Percentiles rank a stretch among this genome's conserved stretches.
Evolutionary conservation across 2,797 vertebrate genomes (phyloP).

Genomic region (Choloepus didactylus): DNA sequence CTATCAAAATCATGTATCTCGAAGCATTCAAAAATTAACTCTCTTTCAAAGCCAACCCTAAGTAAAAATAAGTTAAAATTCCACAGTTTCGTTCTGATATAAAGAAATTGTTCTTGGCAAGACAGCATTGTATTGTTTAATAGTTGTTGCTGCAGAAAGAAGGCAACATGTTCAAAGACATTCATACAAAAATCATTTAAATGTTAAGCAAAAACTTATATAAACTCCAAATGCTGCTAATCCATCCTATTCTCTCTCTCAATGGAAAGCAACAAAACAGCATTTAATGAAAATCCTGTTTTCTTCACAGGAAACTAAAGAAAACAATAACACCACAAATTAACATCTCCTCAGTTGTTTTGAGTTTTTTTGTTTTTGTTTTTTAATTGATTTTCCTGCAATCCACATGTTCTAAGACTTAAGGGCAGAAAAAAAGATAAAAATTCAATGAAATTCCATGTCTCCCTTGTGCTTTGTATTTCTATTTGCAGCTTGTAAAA

Average conservation of each 20-base stretch:
- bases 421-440: neutral
- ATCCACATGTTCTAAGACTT: conserved; percentile 49
- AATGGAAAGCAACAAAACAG: neutral
- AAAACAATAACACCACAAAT: conserved; percentile 58
- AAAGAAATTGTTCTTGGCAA: conserved; percentile 20
- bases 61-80: conserved; percentile 33
- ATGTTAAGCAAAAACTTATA: conserved; percentile 54
- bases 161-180: conserved; percentile 26
- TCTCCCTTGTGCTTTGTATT: conserved; percentile 59
- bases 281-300: conserved; percentile 64
- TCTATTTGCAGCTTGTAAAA: conserved; percentile 61
- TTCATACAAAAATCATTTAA: conserved; percentile 34
- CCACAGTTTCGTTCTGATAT: neutral
- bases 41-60: conserved; percentile 38
- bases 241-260: conserved; percentile 25
- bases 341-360: neutral
- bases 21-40: conserved; percentile 31
- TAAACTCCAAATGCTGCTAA: neutral
- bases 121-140: neutral
- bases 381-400: conserved; percentile 45
- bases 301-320: conserved; percentile 72
- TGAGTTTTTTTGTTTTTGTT: neutral
- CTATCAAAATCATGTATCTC: neutral
- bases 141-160: neutral
- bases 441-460: conserved; percentile 59